Evolutionary conservation across 2,888 invertebrate species (phyloP).

Genomic region (Sphaeridia pumilis): DNA sequence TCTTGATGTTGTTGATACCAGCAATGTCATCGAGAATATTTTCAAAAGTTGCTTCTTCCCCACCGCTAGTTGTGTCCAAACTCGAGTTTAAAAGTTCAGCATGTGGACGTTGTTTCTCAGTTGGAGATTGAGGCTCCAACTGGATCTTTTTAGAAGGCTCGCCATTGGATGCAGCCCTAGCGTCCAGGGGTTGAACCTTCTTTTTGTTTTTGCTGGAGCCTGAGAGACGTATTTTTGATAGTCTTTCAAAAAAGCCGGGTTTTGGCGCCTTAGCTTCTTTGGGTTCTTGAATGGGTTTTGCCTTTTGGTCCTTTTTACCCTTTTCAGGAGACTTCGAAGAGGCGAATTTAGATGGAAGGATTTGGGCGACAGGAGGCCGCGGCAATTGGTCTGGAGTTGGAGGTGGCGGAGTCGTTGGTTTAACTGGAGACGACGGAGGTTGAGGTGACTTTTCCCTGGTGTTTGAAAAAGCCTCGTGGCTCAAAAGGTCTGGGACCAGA

Average conservation of each 20-base stretch:
- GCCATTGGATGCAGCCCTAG: constrained; percentile 10
- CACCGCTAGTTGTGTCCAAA: constrained; percentile 4
- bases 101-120: background rate
- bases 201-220: constrained; percentile 28
- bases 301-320: constrained; percentile 12
- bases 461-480: no score
- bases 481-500: constrained; percentile 35
- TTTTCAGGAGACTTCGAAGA: no score
- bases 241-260: constrained; percentile 34
- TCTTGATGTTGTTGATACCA: constrained; percentile 33
- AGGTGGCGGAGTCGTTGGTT: background rate
- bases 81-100: background rate
- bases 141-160: constrained; percentile 18
- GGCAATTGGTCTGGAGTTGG: background rate
- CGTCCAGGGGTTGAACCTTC: constrained; percentile 31
- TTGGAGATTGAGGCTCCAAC: constrained; percentile 4
- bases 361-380: constrained; percentile 23
- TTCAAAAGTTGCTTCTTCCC: constrained; percentile 34
- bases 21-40: constrained; percentile 36
- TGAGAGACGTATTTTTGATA: constrained; percentile 33
- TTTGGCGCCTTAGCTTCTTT: constrained; percentile 22
- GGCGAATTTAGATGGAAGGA: constrained; percentile 35
- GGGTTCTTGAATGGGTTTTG: constrained; percentile 15
- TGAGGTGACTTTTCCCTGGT: background rate
- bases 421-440: background rate